Evolutionary conservation across 2,113 vertebrate species (phyloP), one percentile per base, ranked within the genome.

Genomic region (Forbesichthys agassizii): DNA sequence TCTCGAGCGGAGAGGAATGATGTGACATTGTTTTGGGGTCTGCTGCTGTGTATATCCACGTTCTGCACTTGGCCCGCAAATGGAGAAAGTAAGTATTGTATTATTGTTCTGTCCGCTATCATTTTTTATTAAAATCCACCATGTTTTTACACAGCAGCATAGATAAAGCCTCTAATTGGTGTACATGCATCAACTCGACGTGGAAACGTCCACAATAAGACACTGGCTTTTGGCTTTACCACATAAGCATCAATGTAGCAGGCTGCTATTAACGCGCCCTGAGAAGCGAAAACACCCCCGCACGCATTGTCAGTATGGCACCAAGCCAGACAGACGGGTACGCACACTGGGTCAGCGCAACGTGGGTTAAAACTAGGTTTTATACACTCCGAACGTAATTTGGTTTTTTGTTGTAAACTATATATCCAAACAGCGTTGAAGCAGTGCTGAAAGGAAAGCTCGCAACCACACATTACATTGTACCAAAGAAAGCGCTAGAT

Each of bases 11-110:
- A 91, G 92, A 90, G 92, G 92, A 93, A 86, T 89, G 90, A 93
- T 91, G 92, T 94, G 94, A 94, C 95, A 95, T 94, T 95, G 91
- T 92, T 92, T 88, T 94, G 94, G 93, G 94, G 94, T 91, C 91
- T 96, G 88, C 90, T 96, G 91, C 88, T 95, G 84, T 82, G 91
- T 86, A 89, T 93, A 85, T 91, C 88, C 79, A 76, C 88, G 70
- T 92, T 94, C 86, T 94, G 92, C 85, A 88, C 94, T 79, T 92
- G 95, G 93, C 93, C 95, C 71, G 83, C 93, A 85, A 92, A 93
- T 91, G 95, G 93, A 88, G 94, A 96, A 93, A 95, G 96, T 97
- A 94, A 98, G 96, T 96, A 56, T 53, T 46, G 57, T n/a, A 58
- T 27, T 27, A 27, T 27, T 27, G 36, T 42, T 0, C 4, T 42